Evolutionary conservation across 2,888 invertebrate species (phyloP).

Genomic region (Drosophila crucigera): DNA sequence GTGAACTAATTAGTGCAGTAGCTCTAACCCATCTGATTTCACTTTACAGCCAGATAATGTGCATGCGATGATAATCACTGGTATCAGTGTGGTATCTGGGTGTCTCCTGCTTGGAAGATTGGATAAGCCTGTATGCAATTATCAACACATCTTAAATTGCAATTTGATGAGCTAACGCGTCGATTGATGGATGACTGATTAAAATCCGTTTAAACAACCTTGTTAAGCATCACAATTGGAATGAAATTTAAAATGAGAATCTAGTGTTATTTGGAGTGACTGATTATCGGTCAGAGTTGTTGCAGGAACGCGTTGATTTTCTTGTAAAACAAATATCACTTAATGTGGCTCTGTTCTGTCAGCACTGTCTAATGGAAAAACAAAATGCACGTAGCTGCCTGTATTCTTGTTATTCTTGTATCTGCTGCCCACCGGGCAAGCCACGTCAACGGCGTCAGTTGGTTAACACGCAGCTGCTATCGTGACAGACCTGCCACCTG

Average conservation of each 20-base stretch:
- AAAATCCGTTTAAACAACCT: slow-evolving; percentile 60
- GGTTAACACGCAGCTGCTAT: slow-evolving; percentile 49
- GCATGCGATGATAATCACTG: slow-evolving; percentile 23
- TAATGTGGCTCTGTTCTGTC: slow-evolving; percentile 61
- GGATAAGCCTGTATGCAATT: slow-evolving; percentile 35
- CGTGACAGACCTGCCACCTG: slow-evolving; percentile 32
- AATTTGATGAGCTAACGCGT: slow-evolving; percentile 41
- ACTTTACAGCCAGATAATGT: slow-evolving; percentile 41
- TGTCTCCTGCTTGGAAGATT: slow-evolving; percentile 53
- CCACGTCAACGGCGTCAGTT: slow-evolving; percentile 38
- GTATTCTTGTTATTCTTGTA: slow-evolving; percentile 17
- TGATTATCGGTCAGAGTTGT: slow-evolving; percentile 25
- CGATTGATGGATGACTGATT: slow-evolving; percentile 59
- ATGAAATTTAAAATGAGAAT: slow-evolving; percentile 65
- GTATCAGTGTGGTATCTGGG: slow-evolving; percentile 18
- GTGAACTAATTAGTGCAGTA: slow-evolving; percentile 73
- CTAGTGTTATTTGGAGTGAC: slow-evolving; percentile 32
- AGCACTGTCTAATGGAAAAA: slow-evolving; percentile 66
- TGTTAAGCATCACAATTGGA: slow-evolving; percentile 47
- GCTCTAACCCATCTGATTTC: slow-evolving; percentile 60
- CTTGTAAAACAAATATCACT: slow-evolving; percentile 80
- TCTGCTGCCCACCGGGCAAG: slow-evolving; percentile 25
- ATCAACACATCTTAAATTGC: slow-evolving; percentile 48
- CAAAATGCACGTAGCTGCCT: slow-evolving; percentile 72
- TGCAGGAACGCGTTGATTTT: slow-evolving; percentile 72